A percentile compares a stretch with the other conserved stretches of the same genome.
phyloP scores from a whole-genome alignment of 2,888 invertebrate genomes.

The Synanthedon andrenaeformis region DNA sequence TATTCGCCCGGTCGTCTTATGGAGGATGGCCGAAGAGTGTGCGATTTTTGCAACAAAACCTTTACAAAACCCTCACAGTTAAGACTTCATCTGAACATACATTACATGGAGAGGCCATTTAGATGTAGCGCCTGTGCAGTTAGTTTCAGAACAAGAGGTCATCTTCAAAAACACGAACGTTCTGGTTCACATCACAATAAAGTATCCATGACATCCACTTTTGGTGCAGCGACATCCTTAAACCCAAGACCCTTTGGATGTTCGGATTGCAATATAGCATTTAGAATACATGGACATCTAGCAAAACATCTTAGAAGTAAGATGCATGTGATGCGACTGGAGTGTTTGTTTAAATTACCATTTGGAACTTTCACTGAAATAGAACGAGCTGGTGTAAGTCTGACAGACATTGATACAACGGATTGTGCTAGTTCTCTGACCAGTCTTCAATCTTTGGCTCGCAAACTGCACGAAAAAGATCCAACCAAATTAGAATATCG shows the following conservation, averaged over 20 bases:
- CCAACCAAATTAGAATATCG: constrained; percentile 80
- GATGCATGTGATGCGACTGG: constrained; percentile 94
- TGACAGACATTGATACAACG: constrained; percentile 95
- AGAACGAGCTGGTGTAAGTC: constrained; percentile 88
- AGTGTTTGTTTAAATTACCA: constrained; percentile 91
- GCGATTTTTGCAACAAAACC: constrained; percentile 89
- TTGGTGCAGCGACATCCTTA: constrained; percentile 85
- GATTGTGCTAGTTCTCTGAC: constrained; percentile 95
- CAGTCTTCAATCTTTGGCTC: constrained; percentile 85
- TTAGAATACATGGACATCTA: constrained; percentile 95
- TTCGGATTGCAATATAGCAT: constrained; percentile 94
- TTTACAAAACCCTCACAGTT: constrained; percentile 93
- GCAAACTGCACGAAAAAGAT: constrained; percentile 84
- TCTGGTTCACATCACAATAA: constrained; percentile 94
- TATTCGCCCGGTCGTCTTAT: constrained; percentile 69
- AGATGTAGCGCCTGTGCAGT: constrained; percentile 92
- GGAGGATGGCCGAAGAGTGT: constrained; percentile 82
- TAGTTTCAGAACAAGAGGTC: constrained; percentile 90
- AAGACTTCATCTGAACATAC: constrained; percentile 92
- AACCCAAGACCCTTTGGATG: constrained; percentile 98
- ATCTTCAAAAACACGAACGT: constrained; percentile 92
- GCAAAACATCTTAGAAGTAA: constrained; percentile 97
- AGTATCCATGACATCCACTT: constrained; percentile 88
- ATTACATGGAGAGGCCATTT: constrained; percentile 93
- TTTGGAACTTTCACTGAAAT: constrained; percentile 95